Conservation (phyloP, 2,888 invertebrate genomes). For the Eilema depressum region DNA sequence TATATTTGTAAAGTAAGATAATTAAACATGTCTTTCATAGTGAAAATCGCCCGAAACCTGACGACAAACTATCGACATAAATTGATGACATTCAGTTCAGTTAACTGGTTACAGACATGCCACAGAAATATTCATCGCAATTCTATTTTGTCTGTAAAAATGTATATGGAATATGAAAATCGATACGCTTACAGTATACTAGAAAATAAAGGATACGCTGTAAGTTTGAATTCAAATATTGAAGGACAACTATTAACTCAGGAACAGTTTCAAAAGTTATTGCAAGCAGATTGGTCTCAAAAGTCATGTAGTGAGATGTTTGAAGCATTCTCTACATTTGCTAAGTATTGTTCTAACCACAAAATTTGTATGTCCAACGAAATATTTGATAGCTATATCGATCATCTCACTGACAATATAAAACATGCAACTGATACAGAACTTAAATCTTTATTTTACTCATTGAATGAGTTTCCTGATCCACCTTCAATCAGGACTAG, state of each 20-base stretch:
- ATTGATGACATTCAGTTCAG: conserved; percentile 21
- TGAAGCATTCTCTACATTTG: conserved; percentile 67
- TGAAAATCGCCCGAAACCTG: conserved; percentile 48
- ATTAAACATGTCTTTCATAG: conserved; percentile 45
- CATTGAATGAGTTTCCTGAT: conserved; percentile 83
- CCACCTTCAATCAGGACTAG: conserved; percentile 82
- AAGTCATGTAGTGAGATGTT: conserved; percentile 63
- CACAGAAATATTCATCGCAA: conserved; percentile 57
- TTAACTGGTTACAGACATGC: conserved; percentile 40
- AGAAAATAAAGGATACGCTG: conserved; percentile 70
- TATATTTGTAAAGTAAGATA: background rate
- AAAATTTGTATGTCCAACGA: conserved; percentile 70
- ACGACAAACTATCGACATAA: conserved; percentile 36
- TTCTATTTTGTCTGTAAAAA: conserved; percentile 60
- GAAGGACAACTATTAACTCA: conserved; percentile 42
- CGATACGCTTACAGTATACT: conserved; percentile 75
- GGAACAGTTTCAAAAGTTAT: conserved; percentile 59
- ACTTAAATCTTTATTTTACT: conserved; percentile 82
- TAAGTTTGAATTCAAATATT: conserved; percentile 48
- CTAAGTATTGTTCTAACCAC: conserved; percentile 67
- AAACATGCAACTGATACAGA: conserved; percentile 86
- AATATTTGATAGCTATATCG: conserved; percentile 77
- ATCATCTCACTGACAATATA: conserved; percentile 82
- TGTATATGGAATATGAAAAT: conserved; percentile 78
- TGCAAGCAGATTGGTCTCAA: conserved; percentile 65